Conservation (phyloP, 2,888 invertebrate genomes). For the Heliconius erato region DNA sequence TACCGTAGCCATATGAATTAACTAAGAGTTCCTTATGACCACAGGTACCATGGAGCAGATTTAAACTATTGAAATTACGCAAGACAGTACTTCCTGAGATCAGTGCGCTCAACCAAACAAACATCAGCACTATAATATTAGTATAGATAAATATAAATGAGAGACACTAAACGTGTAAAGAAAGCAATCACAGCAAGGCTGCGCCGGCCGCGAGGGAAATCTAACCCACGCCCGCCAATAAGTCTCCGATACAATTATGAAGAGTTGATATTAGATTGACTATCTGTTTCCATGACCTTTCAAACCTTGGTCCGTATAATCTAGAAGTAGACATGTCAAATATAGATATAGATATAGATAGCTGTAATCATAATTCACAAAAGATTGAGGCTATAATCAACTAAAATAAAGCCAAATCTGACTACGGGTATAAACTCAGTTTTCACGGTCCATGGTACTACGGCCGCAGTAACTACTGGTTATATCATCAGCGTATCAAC, state of each 20-base stretch:
- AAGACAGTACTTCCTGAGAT: background rate
- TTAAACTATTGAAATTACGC: no score
- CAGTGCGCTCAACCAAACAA: background rate
- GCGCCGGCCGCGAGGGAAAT: constrained; percentile 36
- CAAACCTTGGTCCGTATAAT: background rate
- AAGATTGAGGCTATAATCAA: no score
- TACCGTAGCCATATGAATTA: no score
- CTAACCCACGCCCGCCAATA: constrained; percentile 31
- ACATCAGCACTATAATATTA: background rate
- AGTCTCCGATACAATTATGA: constrained; percentile 35
- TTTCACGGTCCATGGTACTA: no score
- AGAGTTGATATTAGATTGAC: constrained; percentile 14
- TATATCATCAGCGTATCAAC: no score
- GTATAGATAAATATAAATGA: background rate
- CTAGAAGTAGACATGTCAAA: background rate
- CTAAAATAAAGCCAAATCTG: background rate
- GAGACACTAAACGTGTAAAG: constrained; percentile 23
- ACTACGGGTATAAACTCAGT: no score
- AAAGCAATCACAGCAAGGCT: constrained; percentile 33
- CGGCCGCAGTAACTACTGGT: no score
- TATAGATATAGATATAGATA: background rate
- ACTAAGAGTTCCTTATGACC: no score
- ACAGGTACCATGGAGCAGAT: no score
- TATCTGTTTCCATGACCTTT: constrained; percentile 9
- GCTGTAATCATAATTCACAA: background rate